Conservation (phyloP, 37 sponge, comb jelly and placozoan genomes). For the Halisarca cf. caerulea region DNA sequence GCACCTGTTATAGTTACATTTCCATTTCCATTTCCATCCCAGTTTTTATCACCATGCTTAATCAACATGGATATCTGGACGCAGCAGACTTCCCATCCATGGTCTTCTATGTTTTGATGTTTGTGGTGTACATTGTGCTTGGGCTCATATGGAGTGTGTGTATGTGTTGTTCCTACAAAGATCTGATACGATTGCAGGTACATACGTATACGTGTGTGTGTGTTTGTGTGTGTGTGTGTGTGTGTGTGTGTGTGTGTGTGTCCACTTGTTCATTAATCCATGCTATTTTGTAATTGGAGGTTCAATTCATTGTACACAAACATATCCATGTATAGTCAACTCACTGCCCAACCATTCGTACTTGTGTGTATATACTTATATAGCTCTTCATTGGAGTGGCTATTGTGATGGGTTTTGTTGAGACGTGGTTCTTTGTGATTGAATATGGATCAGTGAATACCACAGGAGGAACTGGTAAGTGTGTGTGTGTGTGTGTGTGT, state of each 20-base stretch:
- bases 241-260: too few species aligned
- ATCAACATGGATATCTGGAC: constrained; percentile 65
- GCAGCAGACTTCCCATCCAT: constrained; percentile 75
- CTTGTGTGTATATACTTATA: constrained; percentile 6
- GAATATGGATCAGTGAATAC: constrained; percentile 38
- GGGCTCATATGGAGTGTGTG: constrained; percentile 49
- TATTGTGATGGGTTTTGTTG: neutral
- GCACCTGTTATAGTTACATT: neutral
- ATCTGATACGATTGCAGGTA: constrained; percentile 71
- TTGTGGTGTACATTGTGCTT: constrained; percentile 55
- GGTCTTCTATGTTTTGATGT: constrained; percentile 69
- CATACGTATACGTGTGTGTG: neutral
- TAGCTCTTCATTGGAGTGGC: constrained; percentile 71
- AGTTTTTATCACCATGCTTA: constrained; percentile 32
- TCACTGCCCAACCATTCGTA: too few species aligned
- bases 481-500: too few species aligned
- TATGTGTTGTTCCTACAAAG: constrained; percentile 61
- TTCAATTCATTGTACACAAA: too few species aligned
- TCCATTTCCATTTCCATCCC: neutral
- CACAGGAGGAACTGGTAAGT: neutral
- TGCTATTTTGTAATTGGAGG: too few species aligned
- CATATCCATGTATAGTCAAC: too few species aligned
- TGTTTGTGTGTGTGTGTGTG: too few species aligned
- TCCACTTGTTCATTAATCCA: too few species aligned
- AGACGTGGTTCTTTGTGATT: neutral